Evolutionary conservation across 1,140 invertebrate genomes (phyloP).

Genomic region (Neoseiulus cucumeris): DNA sequence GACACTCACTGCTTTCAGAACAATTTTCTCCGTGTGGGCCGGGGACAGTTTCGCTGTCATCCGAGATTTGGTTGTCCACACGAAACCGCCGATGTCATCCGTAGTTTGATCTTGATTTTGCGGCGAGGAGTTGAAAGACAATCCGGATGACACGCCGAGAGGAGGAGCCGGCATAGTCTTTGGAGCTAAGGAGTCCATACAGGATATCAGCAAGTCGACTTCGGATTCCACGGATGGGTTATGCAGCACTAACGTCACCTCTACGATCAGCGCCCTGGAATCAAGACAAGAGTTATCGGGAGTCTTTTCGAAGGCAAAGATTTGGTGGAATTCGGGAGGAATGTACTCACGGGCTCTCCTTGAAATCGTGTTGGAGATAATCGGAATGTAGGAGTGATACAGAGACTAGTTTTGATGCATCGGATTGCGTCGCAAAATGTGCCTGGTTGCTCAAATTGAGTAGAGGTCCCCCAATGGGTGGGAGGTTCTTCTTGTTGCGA

Average conservation of each 20-base stretch:
- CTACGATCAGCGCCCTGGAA: background rate
- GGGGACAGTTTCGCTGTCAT: background rate
- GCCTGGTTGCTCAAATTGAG: background rate
- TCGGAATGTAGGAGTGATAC: background rate
- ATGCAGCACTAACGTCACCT: background rate
- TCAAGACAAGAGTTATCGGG: background rate
- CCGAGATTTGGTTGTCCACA: background rate
- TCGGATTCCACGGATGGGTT: background rate
- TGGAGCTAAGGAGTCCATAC: background rate
- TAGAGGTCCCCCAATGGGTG: background rate
- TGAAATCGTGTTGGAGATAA: background rate
- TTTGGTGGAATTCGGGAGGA: background rate
- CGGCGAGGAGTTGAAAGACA: background rate
- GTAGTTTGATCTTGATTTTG: background rate
- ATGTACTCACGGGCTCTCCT: background rate
- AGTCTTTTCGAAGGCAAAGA: background rate
- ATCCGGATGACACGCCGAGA: background rate
- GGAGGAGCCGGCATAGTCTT: background rate
- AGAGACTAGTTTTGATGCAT: background rate
- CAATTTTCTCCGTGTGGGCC: background rate
- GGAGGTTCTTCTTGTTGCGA: background rate
- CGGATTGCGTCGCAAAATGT: background rate
- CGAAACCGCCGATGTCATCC: slow-evolving; percentile 2
- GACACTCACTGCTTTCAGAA: background rate
- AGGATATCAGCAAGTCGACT: background rate